Evolutionary conservation across 2,888 invertebrate genomes (phyloP).

Genomic region (Patella pellucida): DNA sequence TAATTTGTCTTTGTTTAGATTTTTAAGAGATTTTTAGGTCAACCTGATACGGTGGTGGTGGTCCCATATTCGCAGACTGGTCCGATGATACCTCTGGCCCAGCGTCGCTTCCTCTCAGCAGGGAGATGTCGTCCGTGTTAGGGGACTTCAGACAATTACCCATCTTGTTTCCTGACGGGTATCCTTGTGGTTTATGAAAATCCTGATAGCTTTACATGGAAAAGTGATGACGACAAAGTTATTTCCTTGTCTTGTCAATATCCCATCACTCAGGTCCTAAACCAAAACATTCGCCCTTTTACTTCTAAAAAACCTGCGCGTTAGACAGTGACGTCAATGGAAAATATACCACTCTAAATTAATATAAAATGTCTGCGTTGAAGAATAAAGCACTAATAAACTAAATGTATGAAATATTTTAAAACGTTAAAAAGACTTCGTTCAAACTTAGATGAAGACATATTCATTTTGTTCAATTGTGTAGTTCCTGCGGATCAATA

Average conservation of each 20-base stretch:
- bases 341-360: background rate
- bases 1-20: background rate
- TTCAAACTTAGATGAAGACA: too few relatives aligned
- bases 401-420: too few relatives aligned
- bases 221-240: background rate
- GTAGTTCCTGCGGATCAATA: too few relatives aligned
- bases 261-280: slow-evolving; percentile 27
- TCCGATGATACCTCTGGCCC: slow-evolving; percentile 54
- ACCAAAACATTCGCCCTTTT: slow-evolving; percentile 42
- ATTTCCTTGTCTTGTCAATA: slow-evolving; percentile 17
- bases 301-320: slow-evolving; percentile 17
- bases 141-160: slow-evolving; percentile 73
- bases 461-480: too few relatives aligned
- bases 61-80: slow-evolving; percentile 55
- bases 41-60: slow-evolving; percentile 72
- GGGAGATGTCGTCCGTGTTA: slow-evolving; percentile 71
- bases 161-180: slow-evolving; percentile 52
- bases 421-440: too few relatives aligned
- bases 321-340: slow-evolving; percentile 9
- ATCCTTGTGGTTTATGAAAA: slow-evolving; percentile 14
- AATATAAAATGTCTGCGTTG: too few relatives aligned
- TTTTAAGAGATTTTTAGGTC: background rate
- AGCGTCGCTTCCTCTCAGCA: slow-evolving; percentile 68
- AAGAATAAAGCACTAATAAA: too few relatives aligned
- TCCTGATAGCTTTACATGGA: slow-evolving; percentile 23